Conservation (phyloP, 1,140 invertebrate species). For the Ephestia elutella region DNA sequence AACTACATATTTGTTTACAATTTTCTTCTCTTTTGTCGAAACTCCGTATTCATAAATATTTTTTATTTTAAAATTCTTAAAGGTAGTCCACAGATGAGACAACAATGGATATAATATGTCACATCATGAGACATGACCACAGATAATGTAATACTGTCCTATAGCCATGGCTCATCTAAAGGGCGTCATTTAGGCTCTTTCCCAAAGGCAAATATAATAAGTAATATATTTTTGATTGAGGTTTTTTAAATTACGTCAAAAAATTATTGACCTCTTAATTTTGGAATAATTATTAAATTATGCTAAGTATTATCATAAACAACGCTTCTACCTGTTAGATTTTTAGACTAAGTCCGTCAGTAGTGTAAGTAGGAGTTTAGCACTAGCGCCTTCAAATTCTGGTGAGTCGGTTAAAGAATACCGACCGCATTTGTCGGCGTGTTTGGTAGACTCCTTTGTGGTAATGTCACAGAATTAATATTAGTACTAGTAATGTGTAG, state of each 20-base stretch:
- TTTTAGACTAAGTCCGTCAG: background rate
- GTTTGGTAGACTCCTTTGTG: too few species aligned
- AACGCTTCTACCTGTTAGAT: background rate
- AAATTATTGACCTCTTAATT: background rate
- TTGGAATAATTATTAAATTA: background rate
- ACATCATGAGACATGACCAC: too few species aligned
- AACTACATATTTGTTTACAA: background rate
- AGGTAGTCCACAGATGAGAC: background rate
- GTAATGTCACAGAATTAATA: too few species aligned
- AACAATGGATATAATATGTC: background rate
- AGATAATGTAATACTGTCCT: too few species aligned
- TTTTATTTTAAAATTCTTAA: too few species aligned
- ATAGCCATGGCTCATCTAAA: background rate
- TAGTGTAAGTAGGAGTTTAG: background rate
- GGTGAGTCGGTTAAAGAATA: background rate
- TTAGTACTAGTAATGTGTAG: too few species aligned
- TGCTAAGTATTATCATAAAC: background rate
- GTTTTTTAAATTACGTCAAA: background rate
- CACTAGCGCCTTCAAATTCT: background rate
- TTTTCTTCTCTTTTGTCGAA: too few species aligned
- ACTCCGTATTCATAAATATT: too few species aligned
- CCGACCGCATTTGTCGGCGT: too few species aligned
- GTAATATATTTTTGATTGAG: background rate
- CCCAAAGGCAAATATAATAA: background rate
- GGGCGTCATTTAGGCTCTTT: background rate